Base-by-base conservation (phyloP, 1,140 invertebrate genomes). In the Drosophila miranda region DNA sequence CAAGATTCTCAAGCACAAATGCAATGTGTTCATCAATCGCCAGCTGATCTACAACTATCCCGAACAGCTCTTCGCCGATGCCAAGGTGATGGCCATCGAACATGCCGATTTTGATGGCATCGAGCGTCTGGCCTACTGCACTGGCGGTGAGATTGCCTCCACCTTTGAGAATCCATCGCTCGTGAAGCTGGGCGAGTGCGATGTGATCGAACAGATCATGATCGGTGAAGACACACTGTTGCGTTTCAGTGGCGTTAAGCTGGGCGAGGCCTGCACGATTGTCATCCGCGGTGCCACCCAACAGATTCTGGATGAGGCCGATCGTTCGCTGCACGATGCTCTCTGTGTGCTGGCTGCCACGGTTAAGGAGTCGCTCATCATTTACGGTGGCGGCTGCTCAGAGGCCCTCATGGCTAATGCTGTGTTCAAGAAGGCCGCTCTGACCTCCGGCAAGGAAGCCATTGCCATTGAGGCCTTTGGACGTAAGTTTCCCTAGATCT, bases 1-100 rank as follows among this genome's bases (percentile, higher is more conserved):
- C 69, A 99, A 98, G 91, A 99, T 99, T 67, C 89, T 99, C 6
- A 95, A 95, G 75, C 98, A 99, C 91, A 96, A 97, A 61, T 97
- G 96, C 91, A 99, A 99, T 92, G 99, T 99, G 0, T 99, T 99
- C 86, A 99, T 99, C 83, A 99, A 99, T 92, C 95, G 96, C 93
- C 99, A 99, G 92, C 92, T 99, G 49, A 99, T 99, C 90, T 99
- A 99, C 92, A 99, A 99, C 91, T 99, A 99, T 91, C 99, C 99
- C 1, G 99, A 99, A 91, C 99, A 99, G 92, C 92, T 99, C 55
- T 99, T 99, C 92, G 97, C 99, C 53, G 99, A 99, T 94, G 96
- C 97, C 67, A 96, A 97, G 61, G 94, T 99, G 1, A 99, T 99
- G 99, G 98, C 99, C 0, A 99, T 99, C 90, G 99, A 99, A 91